Percentiles rank a stretch among this genome's conserved stretches.
Conservation (phyloP, 2,797 vertebrate genomes). For the Lepilemur septentrionalis region DNA sequence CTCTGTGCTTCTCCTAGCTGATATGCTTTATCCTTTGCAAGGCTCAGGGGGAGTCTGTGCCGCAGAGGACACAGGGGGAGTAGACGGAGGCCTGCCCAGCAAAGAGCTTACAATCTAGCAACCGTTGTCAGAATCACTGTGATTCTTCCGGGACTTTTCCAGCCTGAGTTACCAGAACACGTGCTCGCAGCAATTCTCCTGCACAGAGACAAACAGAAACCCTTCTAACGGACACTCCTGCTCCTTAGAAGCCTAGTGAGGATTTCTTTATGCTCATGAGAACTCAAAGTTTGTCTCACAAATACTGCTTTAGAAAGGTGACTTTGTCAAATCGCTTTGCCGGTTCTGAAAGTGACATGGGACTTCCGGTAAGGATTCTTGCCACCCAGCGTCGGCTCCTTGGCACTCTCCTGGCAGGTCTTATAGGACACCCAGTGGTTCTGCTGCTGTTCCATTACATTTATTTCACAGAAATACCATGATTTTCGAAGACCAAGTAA, state of each 20-base stretch:
- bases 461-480: background rate
- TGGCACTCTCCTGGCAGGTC: rapidly evolving
- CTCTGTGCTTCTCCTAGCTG: background rate
- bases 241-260: background rate
- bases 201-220: background rate
- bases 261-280: background rate
- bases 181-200: background rate
- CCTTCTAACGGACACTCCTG: background rate
- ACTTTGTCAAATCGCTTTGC: background rate
- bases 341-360: background rate
- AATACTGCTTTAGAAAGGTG: background rate
- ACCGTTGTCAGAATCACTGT: background rate
- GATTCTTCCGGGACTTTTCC: background rate
- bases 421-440: rapidly evolving
- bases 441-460: rapidly evolving
- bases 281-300: background rate
- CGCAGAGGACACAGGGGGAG: rapidly evolving
- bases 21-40: background rate
- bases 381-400: background rate
- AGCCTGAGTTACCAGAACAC: background rate
- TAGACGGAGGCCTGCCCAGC: background rate
- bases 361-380: background rate
- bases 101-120: background rate
- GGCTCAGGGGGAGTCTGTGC: background rate
- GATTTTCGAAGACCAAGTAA: constrained; percentile 2